Percentiles rank a stretch among this genome's conserved stretches.
Evolutionary conservation across 1,140 invertebrate species (phyloP).

Genomic region (Rhagoletis zephyria): DNA sequence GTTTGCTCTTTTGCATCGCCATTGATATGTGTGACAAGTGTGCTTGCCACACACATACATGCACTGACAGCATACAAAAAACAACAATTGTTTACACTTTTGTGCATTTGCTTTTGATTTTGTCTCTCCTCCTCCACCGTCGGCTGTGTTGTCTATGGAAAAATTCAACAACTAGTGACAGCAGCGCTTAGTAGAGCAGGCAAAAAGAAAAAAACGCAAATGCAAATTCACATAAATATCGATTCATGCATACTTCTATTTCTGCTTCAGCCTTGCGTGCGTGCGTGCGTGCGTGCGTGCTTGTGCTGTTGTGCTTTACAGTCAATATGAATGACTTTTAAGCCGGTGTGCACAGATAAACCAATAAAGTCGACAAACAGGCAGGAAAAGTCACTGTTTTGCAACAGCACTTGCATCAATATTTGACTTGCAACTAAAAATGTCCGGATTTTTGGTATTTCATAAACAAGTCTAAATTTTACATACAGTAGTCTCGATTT

Average conservation of each 20-base stretch:
- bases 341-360: conserved; percentile 1
- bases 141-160: background rate
- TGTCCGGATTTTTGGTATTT: conserved; percentile 15
- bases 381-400: conserved; percentile 3
- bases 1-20: background rate
- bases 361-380: conserved; percentile 15
- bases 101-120: background rate
- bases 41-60: background rate
- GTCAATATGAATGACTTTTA: conserved; percentile 38
- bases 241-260: background rate
- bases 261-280: background rate
- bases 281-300: background rate
- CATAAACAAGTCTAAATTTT: background rate
- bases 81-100: conserved; percentile 40
- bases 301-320: background rate
- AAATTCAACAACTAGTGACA: background rate
- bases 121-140: background rate
- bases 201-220: background rate
- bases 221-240: conserved; percentile 39
- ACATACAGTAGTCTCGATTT: background rate
- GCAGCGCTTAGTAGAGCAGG: background rate
- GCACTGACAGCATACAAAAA: background rate
- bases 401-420: conserved; percentile 37
- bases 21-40: conserved; percentile 24
- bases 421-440: conserved; percentile 50